Evolutionary conservation across 1,140 invertebrate species (phyloP).

Genomic region (Vollenhovia emeryi): DNA sequence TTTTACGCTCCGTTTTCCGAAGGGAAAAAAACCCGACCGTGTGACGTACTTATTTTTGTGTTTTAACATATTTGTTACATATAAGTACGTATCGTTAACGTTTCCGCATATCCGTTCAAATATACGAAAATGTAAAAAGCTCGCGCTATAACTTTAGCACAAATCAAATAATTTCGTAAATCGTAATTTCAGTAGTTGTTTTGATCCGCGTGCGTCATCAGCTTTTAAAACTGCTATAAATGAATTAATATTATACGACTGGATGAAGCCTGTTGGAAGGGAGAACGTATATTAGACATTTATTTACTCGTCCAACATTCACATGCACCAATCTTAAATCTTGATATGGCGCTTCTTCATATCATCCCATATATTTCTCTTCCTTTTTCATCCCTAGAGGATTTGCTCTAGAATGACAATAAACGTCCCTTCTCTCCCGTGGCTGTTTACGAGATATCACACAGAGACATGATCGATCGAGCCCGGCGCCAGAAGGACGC

Average conservation of each 20-base stretch:
- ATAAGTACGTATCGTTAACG: not conserved
- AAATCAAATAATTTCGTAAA: not conserved
- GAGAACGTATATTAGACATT: not conserved
- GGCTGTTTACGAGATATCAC: conserved; percentile 71
- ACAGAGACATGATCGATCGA: conserved; percentile 76
- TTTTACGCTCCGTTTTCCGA: not conserved
- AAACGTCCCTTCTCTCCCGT: conserved; percentile 16
- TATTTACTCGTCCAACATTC: not conserved
- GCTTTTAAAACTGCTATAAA: too few species aligned
- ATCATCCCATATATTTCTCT: not conserved
- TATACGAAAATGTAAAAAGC: not conserved
- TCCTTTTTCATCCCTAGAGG: not conserved
- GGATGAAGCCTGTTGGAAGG: not conserved
- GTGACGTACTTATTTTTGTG: not conserved
- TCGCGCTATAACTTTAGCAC: not conserved
- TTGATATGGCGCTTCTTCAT: not conserved
- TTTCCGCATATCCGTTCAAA: not conserved
- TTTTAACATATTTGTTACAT: not conserved
- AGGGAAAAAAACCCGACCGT: not conserved
- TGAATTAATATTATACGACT: not conserved
- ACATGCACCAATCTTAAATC: conserved; percentile 21
- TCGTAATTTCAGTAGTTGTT: not conserved
- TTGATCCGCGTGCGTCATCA: not conserved
- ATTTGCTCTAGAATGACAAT: conserved; percentile 28
- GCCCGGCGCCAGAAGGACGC: conserved; percentile 76